Evolutionary conservation across 2,797 vertebrate species (phyloP).

Genomic region (Alauda arvensis): DNA sequence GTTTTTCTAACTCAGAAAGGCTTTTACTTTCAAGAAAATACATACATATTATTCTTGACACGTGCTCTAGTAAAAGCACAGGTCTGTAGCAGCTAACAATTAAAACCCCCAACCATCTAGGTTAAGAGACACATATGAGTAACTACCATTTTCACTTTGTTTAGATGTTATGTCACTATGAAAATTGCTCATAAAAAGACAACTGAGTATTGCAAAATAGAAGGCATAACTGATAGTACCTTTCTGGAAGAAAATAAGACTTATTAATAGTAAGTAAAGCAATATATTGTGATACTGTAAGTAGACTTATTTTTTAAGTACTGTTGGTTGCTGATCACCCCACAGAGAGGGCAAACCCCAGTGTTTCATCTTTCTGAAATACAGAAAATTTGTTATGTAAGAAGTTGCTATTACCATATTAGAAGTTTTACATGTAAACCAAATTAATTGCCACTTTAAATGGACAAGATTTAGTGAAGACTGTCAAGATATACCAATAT

Average conservation of each 20-base stretch:
- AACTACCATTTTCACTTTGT: not conserved
- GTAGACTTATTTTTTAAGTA: not conserved
- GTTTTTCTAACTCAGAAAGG: not conserved
- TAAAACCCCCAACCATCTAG: not conserved
- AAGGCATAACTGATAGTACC: not conserved
- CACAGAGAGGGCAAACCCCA: not conserved
- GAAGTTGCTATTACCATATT: not conserved
- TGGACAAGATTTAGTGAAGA: not conserved
- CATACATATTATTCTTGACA: accelerated
- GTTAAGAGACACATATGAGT: not conserved
- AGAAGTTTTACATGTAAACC: not conserved
- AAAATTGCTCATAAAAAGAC: not conserved
- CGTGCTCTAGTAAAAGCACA: not conserved
- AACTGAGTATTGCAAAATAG: not conserved
- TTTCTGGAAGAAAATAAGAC: not conserved
- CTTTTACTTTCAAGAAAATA: not conserved
- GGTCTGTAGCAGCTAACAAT: not conserved
- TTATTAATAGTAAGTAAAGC: not conserved
- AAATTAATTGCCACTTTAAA: not conserved
- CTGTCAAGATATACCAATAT: not conserved
- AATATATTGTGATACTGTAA: not conserved
- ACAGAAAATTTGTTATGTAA: not conserved
- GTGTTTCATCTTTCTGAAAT: not conserved
- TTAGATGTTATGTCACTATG: not conserved
- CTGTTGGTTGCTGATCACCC: not conserved